A percentile compares a stretch with the other conserved stretches of the same genome.
Evolutionary conservation across 2,888 invertebrate species (phyloP).

Genomic region (Lithophane ornitopus): DNA sequence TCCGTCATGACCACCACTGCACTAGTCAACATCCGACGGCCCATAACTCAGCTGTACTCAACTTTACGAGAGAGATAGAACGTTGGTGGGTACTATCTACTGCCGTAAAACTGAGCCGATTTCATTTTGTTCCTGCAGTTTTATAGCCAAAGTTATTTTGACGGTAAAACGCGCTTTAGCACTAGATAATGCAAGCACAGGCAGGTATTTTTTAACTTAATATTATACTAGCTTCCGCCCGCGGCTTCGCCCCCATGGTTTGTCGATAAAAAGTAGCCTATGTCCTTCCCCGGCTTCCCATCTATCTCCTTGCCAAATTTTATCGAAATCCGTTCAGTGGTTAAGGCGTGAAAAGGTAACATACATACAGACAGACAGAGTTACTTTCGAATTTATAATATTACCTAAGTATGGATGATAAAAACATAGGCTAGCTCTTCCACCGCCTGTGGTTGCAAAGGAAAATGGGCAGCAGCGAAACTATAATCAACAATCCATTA

Average conservation of each 20-base stretch:
- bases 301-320: too few relatives aligned
- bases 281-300: too few relatives aligned
- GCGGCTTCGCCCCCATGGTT: too few relatives aligned
- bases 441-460: background rate
- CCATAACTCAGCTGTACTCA: constrained; percentile 6
- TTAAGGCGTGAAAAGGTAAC: too few relatives aligned
- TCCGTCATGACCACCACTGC: background rate
- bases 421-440: background rate
- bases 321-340: too few relatives aligned
- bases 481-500: background rate
- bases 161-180: background rate
- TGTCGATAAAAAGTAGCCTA: too few relatives aligned
- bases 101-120: constrained; percentile 27
- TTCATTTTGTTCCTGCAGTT: constrained; percentile 36
- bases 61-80: constrained; percentile 18
- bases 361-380: too few relatives aligned
- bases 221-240: too few relatives aligned
- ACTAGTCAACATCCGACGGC: background rate
- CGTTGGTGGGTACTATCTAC: too few relatives aligned
- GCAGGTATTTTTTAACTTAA: background rate
- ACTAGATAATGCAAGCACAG: background rate
- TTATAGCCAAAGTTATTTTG: constrained; percentile 35
- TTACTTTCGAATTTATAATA: too few relatives aligned
- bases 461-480: background rate
- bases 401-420: too few relatives aligned